These are phyloP conservation scores for Rhinogobius similis DNA, from an alignment of 2,113 vertebrate species.

Conservation along the genomic window DNA sequence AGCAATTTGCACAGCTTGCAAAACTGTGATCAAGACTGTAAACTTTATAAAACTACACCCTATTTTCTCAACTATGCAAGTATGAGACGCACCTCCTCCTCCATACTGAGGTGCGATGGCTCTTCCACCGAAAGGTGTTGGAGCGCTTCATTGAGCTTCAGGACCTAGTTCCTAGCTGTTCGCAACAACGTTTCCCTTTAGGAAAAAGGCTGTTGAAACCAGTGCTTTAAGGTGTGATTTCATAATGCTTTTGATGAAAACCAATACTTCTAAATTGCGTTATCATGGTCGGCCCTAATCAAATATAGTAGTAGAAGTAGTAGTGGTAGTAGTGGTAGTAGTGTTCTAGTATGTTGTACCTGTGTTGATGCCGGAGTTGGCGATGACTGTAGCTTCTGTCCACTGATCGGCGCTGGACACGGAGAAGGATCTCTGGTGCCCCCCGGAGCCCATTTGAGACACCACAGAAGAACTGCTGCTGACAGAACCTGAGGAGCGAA, in stretches of 20 bases:
- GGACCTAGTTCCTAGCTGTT: no score
- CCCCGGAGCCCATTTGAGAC: slow-evolving; percentile 85
- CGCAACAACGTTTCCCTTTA: no score
- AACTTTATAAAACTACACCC: neutral
- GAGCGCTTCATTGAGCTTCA: neutral
- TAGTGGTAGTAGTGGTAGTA: neutral
- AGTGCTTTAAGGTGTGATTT: no score
- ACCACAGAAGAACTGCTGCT: slow-evolving; percentile 84
- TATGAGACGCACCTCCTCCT: neutral
- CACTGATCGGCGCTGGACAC: slow-evolving; percentile 99
- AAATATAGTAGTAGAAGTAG: no score
- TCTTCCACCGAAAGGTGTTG: neutral
- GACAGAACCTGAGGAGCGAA: slow-evolving; percentile 81
- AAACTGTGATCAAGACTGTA: neutral
- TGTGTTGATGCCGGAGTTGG: slow-evolving; percentile 95
- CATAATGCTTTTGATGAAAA: no score
- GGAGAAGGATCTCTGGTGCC: slow-evolving; percentile 96
- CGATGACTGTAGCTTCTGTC: slow-evolving; percentile 93
- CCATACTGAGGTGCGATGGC: neutral
- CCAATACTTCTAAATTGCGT: no score
- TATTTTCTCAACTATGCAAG: neutral
- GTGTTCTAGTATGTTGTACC: slow-evolving; percentile 71
- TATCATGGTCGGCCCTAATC: no score
- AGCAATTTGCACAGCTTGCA: neutral
- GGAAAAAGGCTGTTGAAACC: no score